These are phyloP conservation scores for Macrobrachium rosenbergii DNA, from an alignment of 1,140 invertebrate genomes.

Conservation along the genomic window DNA sequence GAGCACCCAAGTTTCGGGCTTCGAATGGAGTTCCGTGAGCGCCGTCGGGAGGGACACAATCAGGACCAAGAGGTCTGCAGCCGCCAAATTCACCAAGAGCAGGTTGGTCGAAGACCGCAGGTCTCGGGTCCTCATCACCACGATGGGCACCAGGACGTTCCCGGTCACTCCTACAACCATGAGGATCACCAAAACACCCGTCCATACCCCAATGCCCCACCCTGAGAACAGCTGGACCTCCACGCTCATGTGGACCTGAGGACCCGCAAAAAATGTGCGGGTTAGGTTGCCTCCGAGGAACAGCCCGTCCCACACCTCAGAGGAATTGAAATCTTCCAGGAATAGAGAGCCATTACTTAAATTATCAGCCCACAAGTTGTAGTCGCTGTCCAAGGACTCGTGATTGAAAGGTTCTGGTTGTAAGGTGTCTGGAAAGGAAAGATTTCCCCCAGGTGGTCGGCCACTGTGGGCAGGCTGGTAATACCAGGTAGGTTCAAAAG, in stretches of 20 bases:
- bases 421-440: neutral
- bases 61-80: conserved; percentile 90
- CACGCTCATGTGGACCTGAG: conserved; percentile 33
- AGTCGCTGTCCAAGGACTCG: conserved; percentile 1
- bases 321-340: conserved; percentile 7
- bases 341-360: conserved; percentile 40
- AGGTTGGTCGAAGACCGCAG: conserved; percentile 95
- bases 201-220: conserved; percentile 71
- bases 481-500: conserved; percentile 4
- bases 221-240: conserved; percentile 51
- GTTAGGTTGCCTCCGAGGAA: conserved; percentile 10
- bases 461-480: conserved; percentile 36
- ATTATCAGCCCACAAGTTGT: neutral
- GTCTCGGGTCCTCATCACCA: conserved; percentile 91
- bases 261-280: conserved; percentile 2
- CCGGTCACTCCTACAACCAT: conserved; percentile 88
- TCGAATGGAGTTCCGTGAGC: conserved; percentile 88
- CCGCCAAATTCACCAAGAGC: conserved; percentile 91
- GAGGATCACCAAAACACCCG: conserved; percentile 83
- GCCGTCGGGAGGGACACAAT: conserved; percentile 91
- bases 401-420: neutral
- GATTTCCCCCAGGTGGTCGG: conserved; percentile 25
- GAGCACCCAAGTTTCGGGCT: conserved; percentile 89
- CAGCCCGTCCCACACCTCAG: neutral
- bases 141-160: conserved; percentile 91